Conservation (phyloP, 2,888 invertebrate species). For the Vanessa cardui region DNA sequence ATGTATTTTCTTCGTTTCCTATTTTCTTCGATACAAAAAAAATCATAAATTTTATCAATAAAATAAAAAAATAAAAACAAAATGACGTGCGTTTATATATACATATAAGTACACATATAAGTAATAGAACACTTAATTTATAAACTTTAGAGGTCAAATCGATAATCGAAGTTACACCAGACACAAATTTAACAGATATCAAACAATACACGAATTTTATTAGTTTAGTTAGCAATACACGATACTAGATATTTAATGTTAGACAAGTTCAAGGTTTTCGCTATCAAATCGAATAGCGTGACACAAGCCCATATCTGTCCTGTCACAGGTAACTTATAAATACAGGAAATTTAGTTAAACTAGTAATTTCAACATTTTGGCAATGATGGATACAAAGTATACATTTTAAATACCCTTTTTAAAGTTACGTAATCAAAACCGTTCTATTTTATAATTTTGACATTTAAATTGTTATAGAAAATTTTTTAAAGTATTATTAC, state of each 20-base stretch:
- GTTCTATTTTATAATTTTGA: neutral
- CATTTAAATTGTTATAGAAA: no score
- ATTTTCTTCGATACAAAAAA: no score
- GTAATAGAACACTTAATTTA: no score
- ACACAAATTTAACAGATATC: no score
- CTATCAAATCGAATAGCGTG: slow-evolving; percentile 50
- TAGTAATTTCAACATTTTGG: slow-evolving; percentile 12
- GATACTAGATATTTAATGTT: neutral
- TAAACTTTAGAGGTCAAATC: no score
- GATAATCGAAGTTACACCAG: no score
- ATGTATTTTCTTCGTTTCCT: no score
- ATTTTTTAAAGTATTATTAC: no score
- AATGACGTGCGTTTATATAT: no score
- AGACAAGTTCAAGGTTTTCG: slow-evolving; percentile 26
- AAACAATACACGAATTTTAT: neutral
- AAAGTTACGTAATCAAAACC: neutral
- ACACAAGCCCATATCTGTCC: slow-evolving; percentile 64
- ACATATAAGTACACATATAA: no score
- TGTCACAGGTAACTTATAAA: slow-evolving; percentile 52
- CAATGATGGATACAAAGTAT: slow-evolving; percentile 6
- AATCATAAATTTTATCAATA: no score
- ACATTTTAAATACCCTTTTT: neutral
- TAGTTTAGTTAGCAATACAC: no score
- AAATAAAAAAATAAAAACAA: neutral
- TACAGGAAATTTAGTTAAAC: slow-evolving; percentile 7